phyloP scores from a whole-genome alignment of 2,888 invertebrate genomes.

The Caenorhabditis virilis region DNA sequence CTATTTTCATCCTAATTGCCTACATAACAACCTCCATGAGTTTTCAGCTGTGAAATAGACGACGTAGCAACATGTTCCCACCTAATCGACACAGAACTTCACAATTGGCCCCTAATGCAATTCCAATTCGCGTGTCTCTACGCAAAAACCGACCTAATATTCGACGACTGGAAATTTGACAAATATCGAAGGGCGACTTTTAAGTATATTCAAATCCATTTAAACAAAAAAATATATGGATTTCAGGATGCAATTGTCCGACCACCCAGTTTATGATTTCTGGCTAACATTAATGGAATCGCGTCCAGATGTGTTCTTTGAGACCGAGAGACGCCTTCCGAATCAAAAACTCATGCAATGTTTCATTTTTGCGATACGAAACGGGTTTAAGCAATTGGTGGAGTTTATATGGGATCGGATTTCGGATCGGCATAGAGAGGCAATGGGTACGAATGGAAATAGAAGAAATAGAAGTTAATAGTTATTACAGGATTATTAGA shows the following conservation, averaged over 20 bases:
- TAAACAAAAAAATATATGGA: neutral
- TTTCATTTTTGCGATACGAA: slow-evolving; percentile 49
- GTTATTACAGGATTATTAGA: slow-evolving; percentile 38
- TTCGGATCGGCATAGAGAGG: slow-evolving; percentile 39
- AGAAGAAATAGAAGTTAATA: neutral
- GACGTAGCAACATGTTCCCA: slow-evolving; percentile 42
- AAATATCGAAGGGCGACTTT: slow-evolving; percentile 44
- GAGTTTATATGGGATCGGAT: slow-evolving; percentile 49
- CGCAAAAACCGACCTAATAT: slow-evolving; percentile 41
- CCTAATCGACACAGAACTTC: slow-evolving; percentile 43
- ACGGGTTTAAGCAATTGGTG: slow-evolving; percentile 47
- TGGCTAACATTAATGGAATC: slow-evolving; percentile 49
- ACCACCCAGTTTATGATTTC: slow-evolving; percentile 57
- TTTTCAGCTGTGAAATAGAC: slow-evolving; percentile 38
- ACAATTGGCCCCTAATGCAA: slow-evolving; percentile 52
- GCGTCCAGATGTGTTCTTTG: slow-evolving; percentile 34
- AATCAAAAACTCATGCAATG: slow-evolving; percentile 49
- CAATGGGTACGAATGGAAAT: slow-evolving; percentile 18
- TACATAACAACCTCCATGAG: too few relatives aligned
- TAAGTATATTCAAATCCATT: slow-evolving; percentile 21
- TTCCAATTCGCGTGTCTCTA: slow-evolving; percentile 56
- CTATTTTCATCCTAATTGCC: too few relatives aligned
- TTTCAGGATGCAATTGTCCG: slow-evolving; percentile 45
- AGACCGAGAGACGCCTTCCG: slow-evolving; percentile 40
- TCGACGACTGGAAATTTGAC: slow-evolving; percentile 48